A percentile compares a stretch with the other conserved stretches of the same genome.
These are phyloP conservation scores for Dipodomys stephensi DNA, from an alignment of 2,113 vertebrate species.

Conservation along the genomic window DNA sequence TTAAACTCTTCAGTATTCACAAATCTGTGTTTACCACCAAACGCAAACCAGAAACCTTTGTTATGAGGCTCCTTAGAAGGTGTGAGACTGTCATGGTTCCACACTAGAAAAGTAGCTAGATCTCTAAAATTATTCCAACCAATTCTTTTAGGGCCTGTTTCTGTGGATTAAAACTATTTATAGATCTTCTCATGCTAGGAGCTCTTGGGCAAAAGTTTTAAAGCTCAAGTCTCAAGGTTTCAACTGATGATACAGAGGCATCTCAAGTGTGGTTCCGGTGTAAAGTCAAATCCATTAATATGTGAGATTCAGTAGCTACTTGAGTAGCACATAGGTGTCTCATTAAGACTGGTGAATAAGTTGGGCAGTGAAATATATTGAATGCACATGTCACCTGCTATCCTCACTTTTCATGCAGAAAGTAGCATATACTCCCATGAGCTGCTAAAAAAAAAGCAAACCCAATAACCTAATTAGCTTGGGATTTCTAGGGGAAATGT, in stretches of 20 bases:
- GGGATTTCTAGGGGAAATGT: neutral
- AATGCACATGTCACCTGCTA: neutral
- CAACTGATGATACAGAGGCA: neutral
- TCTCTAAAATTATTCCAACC: neutral
- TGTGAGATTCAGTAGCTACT: neutral
- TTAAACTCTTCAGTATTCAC: neutral
- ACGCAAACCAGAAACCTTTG: neutral
- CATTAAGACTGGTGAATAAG: neutral
- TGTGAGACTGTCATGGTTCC: neutral
- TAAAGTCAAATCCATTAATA: neutral
- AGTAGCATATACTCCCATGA: neutral
- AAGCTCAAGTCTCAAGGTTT: constrained; percentile 6
- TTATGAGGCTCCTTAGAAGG: neutral
- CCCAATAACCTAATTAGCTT: neutral
- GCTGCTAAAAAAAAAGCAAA: neutral
- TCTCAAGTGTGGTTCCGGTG: neutral
- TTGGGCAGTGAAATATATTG: neutral
- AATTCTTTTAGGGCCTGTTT: neutral
- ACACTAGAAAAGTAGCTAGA: neutral
- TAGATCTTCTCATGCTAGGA: neutral
- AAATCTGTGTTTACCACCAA: neutral
- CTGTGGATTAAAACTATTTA: neutral
- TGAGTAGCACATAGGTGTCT: neutral
- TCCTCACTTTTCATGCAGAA: neutral
- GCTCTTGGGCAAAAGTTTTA: constrained; percentile 22